These are phyloP conservation scores for Amphiduros pacificus DNA, from an alignment of 2,888 invertebrate species.

Conservation along the genomic window DNA sequence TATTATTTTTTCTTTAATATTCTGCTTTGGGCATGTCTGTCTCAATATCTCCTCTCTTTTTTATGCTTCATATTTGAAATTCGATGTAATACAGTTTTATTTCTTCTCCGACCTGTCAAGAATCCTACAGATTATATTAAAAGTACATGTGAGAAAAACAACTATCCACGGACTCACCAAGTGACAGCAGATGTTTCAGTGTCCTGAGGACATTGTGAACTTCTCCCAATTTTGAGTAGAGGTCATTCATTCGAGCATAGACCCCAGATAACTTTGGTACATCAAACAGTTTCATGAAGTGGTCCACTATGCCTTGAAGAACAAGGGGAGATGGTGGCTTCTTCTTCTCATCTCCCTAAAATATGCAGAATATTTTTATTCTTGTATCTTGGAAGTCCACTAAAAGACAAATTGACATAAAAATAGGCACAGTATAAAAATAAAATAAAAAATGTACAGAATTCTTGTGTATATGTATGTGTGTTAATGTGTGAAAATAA, in stretches of 20 bases:
- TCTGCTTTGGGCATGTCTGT: background rate
- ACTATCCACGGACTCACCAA: constrained; percentile 37
- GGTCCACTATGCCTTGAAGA: constrained; percentile 49
- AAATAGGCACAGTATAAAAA: no score
- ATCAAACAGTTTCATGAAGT: constrained; percentile 57
- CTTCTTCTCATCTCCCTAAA: background rate
- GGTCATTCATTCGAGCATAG: constrained; percentile 55
- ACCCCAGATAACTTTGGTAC: constrained; percentile 49
- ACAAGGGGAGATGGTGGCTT: constrained; percentile 41
- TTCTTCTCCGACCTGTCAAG: background rate
- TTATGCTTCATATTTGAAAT: no score
- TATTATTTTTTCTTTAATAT: background rate
- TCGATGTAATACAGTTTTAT: no score
- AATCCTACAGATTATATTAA: background rate
- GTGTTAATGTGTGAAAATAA: no score
- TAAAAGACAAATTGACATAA: no score
- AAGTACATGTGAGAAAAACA: background rate
- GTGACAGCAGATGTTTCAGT: constrained; percentile 46
- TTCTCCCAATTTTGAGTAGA: constrained; percentile 53
- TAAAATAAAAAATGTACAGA: no score
- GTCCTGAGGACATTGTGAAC: constrained; percentile 51
- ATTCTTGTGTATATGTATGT: no score
- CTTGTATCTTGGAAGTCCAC: no score
- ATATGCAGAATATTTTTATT: no score
- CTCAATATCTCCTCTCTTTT: background rate